Base-by-base conservation (phyloP, 1,140 invertebrate species). In the Drosophila hydei region DNA sequence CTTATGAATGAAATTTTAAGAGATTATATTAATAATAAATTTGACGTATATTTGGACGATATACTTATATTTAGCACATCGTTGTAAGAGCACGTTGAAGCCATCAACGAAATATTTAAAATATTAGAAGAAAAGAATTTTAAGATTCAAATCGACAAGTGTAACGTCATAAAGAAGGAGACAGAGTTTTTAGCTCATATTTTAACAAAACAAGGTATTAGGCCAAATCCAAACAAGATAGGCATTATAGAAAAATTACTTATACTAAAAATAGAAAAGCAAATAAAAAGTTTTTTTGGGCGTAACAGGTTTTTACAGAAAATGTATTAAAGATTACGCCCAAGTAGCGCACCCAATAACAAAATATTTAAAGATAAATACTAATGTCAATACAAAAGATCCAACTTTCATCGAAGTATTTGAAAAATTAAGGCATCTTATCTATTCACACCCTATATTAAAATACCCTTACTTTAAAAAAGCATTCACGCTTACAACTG, bases 51-150 rank as follows among this genome's bases (percentile, higher is more conserved):
- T 61, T 16, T 75, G 19, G 72, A 71, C 18, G 72, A 77, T 38
- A 75, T 77, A 42, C 42, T 77, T n/a, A 60, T 74, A 40, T 77
- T 77, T 19, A 61, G 43, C 40, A 72, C 69, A 16, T 68, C 55
- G n/a, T 23, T 63, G 16, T 16, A 72, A 38, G 70, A 68, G 45
- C 73, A 60, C 18, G 36, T 63, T 27, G 27, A 71, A 21, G 21
- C 63, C 27, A 47, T 63, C 9, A 33, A 50, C 19, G 47, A 51
- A 52, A 69, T 60, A 71, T 48, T 11, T 7, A 6, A 56, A 56
- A 56, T 55, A 25, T 23, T 56, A 21, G 45, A 48, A 45, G 40
- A 65, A 40, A 58, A 65, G 18, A 65, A 21, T 47, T 33, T 56
- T 38, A 58, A 55, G 38, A 40, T 58, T n/a, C 42, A 58, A 25